Evolutionary conservation across 1,140 invertebrate genomes (phyloP).

Genomic region (Episyrphus balteatus): DNA sequence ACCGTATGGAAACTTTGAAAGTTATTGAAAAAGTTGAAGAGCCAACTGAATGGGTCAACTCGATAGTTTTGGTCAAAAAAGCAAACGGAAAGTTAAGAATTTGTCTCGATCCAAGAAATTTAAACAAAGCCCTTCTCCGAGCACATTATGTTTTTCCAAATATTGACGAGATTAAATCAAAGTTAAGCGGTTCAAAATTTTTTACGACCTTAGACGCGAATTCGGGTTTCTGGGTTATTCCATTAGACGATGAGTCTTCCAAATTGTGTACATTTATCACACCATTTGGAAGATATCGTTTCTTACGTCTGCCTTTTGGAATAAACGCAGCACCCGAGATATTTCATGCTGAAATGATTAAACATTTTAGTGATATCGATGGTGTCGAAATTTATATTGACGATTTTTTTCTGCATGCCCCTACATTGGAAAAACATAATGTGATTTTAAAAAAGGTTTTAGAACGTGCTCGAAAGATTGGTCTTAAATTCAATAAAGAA

Average conservation of each 20-base stretch:
- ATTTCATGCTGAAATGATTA: conserved; percentile 27
- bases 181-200: conserved; percentile 25
- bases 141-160: conserved; percentile 35
- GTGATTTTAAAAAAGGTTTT: conserved; percentile 21
- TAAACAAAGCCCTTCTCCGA: conserved; percentile 37
- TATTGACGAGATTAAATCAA: conserved; percentile 31
- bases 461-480: conserved; percentile 7
- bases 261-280: conserved; percentile 39
- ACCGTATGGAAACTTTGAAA: conserved; percentile 17
- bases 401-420: conserved; percentile 25
- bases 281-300: conserved; percentile 32
- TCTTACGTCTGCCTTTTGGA: conserved; percentile 36
- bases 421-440: conserved; percentile 18
- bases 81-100: too few species aligned
- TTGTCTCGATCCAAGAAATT: too few species aligned
- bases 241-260: conserved; percentile 27
- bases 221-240: conserved; percentile 37
- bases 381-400: conserved; percentile 31
- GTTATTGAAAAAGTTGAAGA: conserved; percentile 21
- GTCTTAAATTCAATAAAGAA: conserved; percentile 5
- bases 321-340: conserved; percentile 30
- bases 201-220: conserved; percentile 37
- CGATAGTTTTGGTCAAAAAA: too few species aligned
- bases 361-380: conserved; percentile 23
- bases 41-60: conserved; percentile 37